Base-by-base conservation (phyloP, 1,140 invertebrate species). In the Macrobrachium nipponense region DNA sequence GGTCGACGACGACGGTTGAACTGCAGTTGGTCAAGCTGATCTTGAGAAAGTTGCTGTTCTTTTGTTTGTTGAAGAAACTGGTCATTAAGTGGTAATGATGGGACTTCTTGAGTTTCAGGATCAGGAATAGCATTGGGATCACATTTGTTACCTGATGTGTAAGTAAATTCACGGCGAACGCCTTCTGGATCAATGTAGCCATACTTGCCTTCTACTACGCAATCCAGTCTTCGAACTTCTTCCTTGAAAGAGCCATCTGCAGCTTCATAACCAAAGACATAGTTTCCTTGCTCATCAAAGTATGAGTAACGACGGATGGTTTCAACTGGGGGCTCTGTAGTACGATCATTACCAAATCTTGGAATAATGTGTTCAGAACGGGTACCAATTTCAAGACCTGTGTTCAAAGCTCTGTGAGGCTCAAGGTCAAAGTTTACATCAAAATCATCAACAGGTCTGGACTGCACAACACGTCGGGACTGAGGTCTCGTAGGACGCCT, bases 231-330 rank as follows among this genome's bases (percentile, higher is more conserved):
- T 84, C 96, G 91, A 2, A 95, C 96, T 91, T 97, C 96, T 90
- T 97, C 96, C 89, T 97, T 97, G 93, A 97, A 96, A 20, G 95
- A 95, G n/a, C 96, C 96, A 90, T 97, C 95, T 14, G 95, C 96
- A 2, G 95, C 95, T 91, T 97, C 95, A 90, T 97, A 97, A 44
- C 96, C 97, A 90, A 97, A 97, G 18, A 96, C 96, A 91, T 96
- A 97, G 72, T 95, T 95, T 27, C 96, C 96, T 89, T 96, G 89
- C 15, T 89, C 89, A 64, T 90, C 89, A 44, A 82, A 86, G 78
- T 90, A 89, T 11, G 89, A 89, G 82, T 90, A 90, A 44, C 89
- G 87, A 18, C 86, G 86, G 23, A 89, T 86, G 51, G 90, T 90
- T 66, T 89, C 86, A 14, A 90, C 83, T 18, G 87, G 60, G 8